These are phyloP conservation scores for Drosophila mettleri DNA, from an alignment of 2,888 invertebrate species.

Conservation along the genomic window DNA sequence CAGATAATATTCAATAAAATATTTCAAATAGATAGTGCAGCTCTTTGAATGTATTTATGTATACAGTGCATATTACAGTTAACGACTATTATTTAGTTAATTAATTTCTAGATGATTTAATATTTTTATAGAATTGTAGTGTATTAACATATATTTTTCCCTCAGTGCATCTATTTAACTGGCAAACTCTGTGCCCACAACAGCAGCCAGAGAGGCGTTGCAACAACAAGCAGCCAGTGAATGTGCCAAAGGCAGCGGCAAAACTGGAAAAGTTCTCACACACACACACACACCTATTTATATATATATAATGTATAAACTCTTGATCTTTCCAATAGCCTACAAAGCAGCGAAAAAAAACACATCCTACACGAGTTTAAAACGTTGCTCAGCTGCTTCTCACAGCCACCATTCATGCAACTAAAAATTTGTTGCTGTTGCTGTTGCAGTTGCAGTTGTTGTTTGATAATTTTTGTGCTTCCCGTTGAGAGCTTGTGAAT, in stretches of 20 bases:
- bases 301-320: conserved; percentile 52
- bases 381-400: conserved; percentile 67
- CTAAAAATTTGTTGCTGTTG: conserved; percentile 36
- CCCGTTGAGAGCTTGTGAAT: conserved; percentile 44
- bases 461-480: conserved; percentile 57
- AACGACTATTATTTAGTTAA: neutral
- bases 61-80: neutral
- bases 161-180: conserved; percentile 48
- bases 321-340: conserved; percentile 83
- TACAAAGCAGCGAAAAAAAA: conserved; percentile 58
- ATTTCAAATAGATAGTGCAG: neutral
- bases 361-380: conserved; percentile 80
- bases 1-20: too few relatives aligned
- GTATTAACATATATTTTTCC: neutral
- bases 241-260: conserved; percentile 24
- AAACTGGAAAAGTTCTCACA: conserved; percentile 80
- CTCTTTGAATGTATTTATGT: too few relatives aligned
- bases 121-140: neutral
- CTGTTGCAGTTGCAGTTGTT: conserved; percentile 35
- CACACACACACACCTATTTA: conserved; percentile 39
- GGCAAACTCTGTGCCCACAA: conserved; percentile 73
- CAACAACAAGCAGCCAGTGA: conserved; percentile 26
- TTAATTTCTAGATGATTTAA: neutral
- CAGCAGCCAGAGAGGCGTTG: conserved; percentile 41
- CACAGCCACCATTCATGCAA: conserved; percentile 73